Conservation (phyloP, 2,797 vertebrate species). For the Muscicapa striata region DNA sequence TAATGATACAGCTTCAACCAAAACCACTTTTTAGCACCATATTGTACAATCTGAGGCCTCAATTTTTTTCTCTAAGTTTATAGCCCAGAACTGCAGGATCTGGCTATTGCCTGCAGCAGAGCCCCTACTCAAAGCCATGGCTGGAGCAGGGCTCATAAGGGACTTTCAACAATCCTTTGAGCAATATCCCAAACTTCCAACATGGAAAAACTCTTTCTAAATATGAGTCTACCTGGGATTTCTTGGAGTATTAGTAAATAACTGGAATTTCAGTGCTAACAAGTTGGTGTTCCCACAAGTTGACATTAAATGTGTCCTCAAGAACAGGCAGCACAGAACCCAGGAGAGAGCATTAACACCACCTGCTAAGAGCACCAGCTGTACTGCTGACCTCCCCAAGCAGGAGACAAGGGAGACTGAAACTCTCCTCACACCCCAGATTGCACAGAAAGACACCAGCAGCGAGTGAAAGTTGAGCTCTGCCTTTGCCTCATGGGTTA, state of each 20-base stretch:
- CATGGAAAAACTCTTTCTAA: background rate
- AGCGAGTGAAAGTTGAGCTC: background rate
- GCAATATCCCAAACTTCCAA: background rate
- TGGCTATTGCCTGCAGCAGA: background rate
- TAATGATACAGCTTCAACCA: background rate
- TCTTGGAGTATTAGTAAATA: background rate
- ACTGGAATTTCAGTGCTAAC: background rate
- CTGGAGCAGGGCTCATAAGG: background rate
- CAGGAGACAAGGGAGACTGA: background rate
- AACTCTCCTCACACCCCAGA: background rate
- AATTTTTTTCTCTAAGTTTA: background rate
- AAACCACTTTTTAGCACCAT: background rate
- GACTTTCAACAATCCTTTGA: background rate
- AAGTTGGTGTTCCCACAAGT: background rate
- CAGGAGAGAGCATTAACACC: rapidly evolving
- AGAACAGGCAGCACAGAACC: background rate
- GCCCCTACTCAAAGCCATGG: rapidly evolving
- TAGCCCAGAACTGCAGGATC: background rate
- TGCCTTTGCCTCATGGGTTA: background rate
- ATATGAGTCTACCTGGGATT: background rate
- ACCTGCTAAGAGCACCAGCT: background rate
- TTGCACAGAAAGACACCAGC: background rate
- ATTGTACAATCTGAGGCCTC: background rate
- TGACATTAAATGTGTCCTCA: background rate
- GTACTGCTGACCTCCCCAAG: background rate